Conservation (phyloP, 2,888 invertebrate genomes). For the Drosophila colorata region DNA sequence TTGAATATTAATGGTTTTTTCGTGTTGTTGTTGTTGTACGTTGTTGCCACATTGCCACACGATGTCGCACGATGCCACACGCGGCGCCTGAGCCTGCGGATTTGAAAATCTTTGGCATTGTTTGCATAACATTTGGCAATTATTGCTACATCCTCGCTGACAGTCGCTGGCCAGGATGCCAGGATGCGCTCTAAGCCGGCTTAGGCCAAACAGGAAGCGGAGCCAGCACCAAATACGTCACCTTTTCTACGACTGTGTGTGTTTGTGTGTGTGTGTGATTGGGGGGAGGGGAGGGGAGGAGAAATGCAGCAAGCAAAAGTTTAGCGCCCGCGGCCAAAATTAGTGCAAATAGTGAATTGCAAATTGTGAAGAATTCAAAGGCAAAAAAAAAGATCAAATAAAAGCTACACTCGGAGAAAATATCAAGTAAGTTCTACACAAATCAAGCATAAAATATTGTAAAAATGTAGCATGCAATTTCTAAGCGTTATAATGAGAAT, state of each 20-base stretch:
- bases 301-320: slow-evolving; percentile 51
- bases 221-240: slow-evolving; percentile 20
- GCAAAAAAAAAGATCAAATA: slow-evolving; percentile 23
- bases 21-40: slow-evolving; percentile 11
- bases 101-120: slow-evolving; percentile 68
- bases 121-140: slow-evolving; percentile 82
- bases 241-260: neutral
- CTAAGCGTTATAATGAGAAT: too few species aligned
- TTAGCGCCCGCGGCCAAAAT: slow-evolving; percentile 48
- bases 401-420: neutral
- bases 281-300: slow-evolving; percentile 14
- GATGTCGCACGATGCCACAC: slow-evolving; percentile 61
- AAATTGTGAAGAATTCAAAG: slow-evolving; percentile 34
- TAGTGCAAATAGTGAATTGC: slow-evolving; percentile 55
- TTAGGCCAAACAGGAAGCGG: slow-evolving; percentile 51
- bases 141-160: slow-evolving; percentile 76
- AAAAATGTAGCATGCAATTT: too few species aligned
- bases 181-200: slow-evolving; percentile 69
- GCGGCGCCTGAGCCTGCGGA: slow-evolving; percentile 68
- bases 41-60: slow-evolving; percentile 43
- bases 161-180: slow-evolving; percentile 56
- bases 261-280: slow-evolving; percentile 1
- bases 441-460: too few species aligned
- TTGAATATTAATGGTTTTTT: slow-evolving; percentile 73
- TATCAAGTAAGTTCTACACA: neutral